These are phyloP conservation scores for Xenentodon cancila DNA, from an alignment of 2,797 vertebrate species.

Conservation along the genomic window DNA sequence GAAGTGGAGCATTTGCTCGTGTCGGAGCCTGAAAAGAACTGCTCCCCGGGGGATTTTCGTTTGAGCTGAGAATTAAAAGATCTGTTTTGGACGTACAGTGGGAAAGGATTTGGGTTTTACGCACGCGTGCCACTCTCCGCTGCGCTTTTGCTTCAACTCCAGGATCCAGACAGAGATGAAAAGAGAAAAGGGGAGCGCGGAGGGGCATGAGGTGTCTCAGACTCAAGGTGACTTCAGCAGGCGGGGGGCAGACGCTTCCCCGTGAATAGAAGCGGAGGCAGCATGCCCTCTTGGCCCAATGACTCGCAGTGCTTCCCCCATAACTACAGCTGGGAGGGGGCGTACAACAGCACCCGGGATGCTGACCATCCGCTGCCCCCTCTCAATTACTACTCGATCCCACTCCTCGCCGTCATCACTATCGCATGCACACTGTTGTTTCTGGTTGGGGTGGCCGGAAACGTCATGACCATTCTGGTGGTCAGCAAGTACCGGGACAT, in stretches of 20 bases:
- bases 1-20: background rate
- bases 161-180: conserved; percentile 21
- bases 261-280: conserved; percentile 56
- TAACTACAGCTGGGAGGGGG: conserved; percentile 81
- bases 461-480: conserved; percentile 94
- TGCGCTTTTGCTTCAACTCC: background rate
- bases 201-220: conserved; percentile 38
- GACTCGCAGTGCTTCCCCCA: conserved; percentile 73
- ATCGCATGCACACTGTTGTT: conserved; percentile 90
- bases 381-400: conserved; percentile 85
- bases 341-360: conserved; percentile 54
- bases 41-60: background rate
- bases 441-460: conserved; percentile 89
- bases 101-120: conserved; percentile 39
- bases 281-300: conserved; percentile 77
- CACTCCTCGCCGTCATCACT: conserved; percentile 89
- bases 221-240: conserved; percentile 33
- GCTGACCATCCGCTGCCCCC: conserved; percentile 67
- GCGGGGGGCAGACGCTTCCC: conserved; percentile 52
- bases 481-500: conserved; percentile 93
- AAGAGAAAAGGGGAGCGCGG: conserved; percentile 9
- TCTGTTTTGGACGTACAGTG: conserved; percentile 1
- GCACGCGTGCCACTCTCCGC: conserved; percentile 27
- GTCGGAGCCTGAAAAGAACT: background rate
- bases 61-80: background rate